These are phyloP conservation scores for Heliconius hermathena DNA, from an alignment of 1,140 invertebrate genomes.

Conservation along the genomic window DNA sequence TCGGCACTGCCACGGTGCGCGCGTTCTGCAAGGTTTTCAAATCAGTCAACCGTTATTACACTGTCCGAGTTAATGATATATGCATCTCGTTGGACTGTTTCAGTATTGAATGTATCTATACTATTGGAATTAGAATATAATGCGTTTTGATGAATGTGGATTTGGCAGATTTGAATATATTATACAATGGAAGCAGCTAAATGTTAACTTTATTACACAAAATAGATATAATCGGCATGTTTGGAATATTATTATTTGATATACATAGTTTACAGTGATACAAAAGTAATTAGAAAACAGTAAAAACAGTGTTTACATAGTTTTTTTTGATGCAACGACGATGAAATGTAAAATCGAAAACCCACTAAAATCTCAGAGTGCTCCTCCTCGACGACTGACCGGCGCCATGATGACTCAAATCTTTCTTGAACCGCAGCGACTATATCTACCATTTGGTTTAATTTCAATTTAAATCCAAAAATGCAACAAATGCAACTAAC, in stretches of 20 bases:
- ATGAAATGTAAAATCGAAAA: too few relatives aligned
- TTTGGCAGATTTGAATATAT: not conserved
- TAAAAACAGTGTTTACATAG: too few relatives aligned
- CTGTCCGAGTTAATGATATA: slow-evolving; percentile 63
- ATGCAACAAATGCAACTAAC: not conserved
- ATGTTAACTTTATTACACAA: not conserved
- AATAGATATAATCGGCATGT: not conserved
- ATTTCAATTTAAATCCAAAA: too few relatives aligned
- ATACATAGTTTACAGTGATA: not conserved
- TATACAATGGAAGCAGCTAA: not conserved
- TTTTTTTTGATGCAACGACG: too few relatives aligned
- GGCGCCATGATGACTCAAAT: too few relatives aligned
- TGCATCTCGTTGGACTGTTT: slow-evolving; percentile 42
- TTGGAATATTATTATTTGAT: not conserved
- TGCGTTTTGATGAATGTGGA: not conserved
- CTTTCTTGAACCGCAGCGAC: too few relatives aligned
- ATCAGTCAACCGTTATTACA: slow-evolving; percentile 67
- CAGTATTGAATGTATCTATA: not conserved
- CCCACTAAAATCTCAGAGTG: too few relatives aligned
- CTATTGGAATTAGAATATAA: slow-evolving; percentile 1
- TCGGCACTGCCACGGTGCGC: slow-evolving; percentile 51
- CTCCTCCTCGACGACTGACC: too few relatives aligned
- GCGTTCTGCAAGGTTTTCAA: slow-evolving; percentile 58
- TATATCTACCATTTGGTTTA: too few relatives aligned
- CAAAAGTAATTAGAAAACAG: too few relatives aligned